Percentiles rank a stretch among this genome's conserved stretches.
Conservation (phyloP, 1,140 invertebrate species). For the Trachelipus rathkii region DNA sequence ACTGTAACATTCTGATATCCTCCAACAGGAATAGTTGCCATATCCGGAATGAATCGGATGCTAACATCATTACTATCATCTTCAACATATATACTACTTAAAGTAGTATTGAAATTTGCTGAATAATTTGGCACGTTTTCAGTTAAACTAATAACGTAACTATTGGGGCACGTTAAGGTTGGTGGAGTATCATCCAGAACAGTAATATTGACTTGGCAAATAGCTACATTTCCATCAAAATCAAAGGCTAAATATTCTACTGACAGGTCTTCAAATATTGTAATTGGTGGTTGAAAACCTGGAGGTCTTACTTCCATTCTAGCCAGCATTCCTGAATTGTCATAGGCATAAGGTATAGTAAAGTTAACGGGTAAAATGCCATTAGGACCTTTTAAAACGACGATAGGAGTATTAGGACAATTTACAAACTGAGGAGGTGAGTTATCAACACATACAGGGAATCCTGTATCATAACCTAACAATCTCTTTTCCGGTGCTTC, state of each 20-base stretch:
- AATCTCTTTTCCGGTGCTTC: slow-evolving; percentile 68
- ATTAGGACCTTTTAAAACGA: slow-evolving; percentile 79
- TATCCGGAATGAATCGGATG: slow-evolving; percentile 77
- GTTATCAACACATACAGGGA: slow-evolving; percentile 91
- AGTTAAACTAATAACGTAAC: slow-evolving; percentile 86
- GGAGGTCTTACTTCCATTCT: slow-evolving; percentile 83
- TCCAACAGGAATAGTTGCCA: slow-evolving; percentile 80
- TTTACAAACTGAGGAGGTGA: slow-evolving; percentile 94
- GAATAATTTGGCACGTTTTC: slow-evolving; percentile 83
- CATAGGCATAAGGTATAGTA: slow-evolving; percentile 82
- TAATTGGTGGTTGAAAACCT: slow-evolving; percentile 81
- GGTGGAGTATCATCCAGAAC: slow-evolving; percentile 86
- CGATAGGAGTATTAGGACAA: slow-evolving; percentile 84
- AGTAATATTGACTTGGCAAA: slow-evolving; percentile 92
- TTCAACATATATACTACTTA: slow-evolving; percentile 75
- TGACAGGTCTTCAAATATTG: slow-evolving; percentile 83
- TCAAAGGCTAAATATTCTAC: slow-evolving; percentile 94
- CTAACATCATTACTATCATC: slow-evolving; percentile 75
- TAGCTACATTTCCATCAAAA: slow-evolving; percentile 93
- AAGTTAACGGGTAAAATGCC: slow-evolving; percentile 85
- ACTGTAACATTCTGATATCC: slow-evolving; percentile 92
- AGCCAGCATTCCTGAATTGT: slow-evolving; percentile 91
- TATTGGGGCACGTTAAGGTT: slow-evolving; percentile 87
- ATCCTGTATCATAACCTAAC: slow-evolving; percentile 88
- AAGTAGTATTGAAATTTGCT: slow-evolving; percentile 89